Base-by-base conservation (phyloP, 2,113 vertebrate genomes). In the Nycticryphes semicollaris region DNA sequence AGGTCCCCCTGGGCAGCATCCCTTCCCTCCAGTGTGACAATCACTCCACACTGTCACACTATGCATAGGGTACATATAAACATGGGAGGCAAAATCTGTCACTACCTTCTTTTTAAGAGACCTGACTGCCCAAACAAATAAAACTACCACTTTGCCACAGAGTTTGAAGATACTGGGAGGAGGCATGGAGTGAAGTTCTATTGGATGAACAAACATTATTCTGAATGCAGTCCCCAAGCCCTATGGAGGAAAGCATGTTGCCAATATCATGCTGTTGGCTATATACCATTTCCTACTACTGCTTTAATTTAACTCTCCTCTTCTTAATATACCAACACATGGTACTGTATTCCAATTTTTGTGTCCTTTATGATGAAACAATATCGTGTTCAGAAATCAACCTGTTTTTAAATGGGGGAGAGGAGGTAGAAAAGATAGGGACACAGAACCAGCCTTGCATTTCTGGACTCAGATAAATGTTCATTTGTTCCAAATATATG, bases 181-280 rank as follows among this genome's bases (percentile, higher is more conserved):
- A 82, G 12, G 16, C 27, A 47, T 24, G 27, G 19, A 23, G 14
- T 66, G 27, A 72, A 69, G 18, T 59, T 70, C 28, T 69, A 12
- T 12, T 59, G 59, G n/a, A 21, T 59, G 22, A 73, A n/a, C 16
- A 66, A 57, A 53, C 0, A 0, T 27, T 72, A 53, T 24, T 43
- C 47, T 86, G 63, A 43, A 67, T 59, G 22, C 9, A 62, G 45
- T 41, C 28, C 15, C 17, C 41, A 62, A 2, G 3, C 19, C 31
- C 20, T 37, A n/a, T 25, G 59, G 35, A 63, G 68, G 27, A 70
- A 67, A 75, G 75, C 11, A 7, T 10, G 1, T 31, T 57, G 39
- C 30, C 30, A 37, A 10, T 60, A 54, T 6, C 21, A 12, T 15
- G 11, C 41, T 84, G 54, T 27, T 84, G 43, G 15, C 12, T 66